Evolutionary conservation across 2,888 invertebrate species (phyloP), one percentile per base, ranked within the genome.

Genomic region (Amiota communis): DNA sequence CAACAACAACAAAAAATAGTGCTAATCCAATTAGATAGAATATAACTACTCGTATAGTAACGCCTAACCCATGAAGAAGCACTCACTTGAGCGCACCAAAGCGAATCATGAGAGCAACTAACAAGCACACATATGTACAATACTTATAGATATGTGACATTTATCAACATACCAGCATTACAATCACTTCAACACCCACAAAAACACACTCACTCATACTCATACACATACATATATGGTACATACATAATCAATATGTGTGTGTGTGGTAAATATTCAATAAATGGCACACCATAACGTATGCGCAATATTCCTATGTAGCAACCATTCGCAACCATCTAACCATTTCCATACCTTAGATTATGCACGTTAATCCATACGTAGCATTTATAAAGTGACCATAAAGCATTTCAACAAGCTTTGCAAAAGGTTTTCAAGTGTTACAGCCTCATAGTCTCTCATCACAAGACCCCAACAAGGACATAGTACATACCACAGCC

Each of bases 371-470:
- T 75, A 75, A 74, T 78, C 73, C 79, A 75, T 74, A 78, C 71
- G 75, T 79, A 74, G 67, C 79, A 79, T 75, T 73, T 73, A 76
- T 80, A 75, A 80, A 78, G 80, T 81, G 79, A 81, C 81, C 78
- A 79, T 80, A 80, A 79, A 79, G 79, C 78, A 83, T 76, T 77
- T 76, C 71, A 76, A 74, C 73, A 77, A 74, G 67, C 67, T 17
- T 51, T 72, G 69, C 75, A 70, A 59, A 61, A 65, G 11, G 70
- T 53, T 36, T 63, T 61, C 61, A 71, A 20, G 49, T 72, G 75
- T 49, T 71, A 51, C 56, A 51, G n/a, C 53, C 9, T 23, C 63
- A 63, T 46, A 63, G 63, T 46, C 12, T 23, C 10, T 46, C 63
- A 63, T 13, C 59, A 15, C 20, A 13, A 15, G n/a, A 46, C 36